Base-by-base conservation (phyloP, 2,113 vertebrate genomes). In the Chloroceryle aenea region DNA sequence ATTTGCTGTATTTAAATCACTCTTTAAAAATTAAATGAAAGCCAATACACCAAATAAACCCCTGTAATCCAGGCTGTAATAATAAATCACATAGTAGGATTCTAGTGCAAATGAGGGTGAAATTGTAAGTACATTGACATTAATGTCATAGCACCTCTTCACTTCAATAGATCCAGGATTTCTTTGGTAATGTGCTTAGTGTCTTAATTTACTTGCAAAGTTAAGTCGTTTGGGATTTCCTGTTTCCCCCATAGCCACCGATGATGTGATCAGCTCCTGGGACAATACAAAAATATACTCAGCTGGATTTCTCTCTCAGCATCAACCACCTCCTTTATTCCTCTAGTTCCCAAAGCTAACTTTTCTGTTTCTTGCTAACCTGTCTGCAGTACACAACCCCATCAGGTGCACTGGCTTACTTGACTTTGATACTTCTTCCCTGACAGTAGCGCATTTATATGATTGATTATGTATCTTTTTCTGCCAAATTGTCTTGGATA, bases 1-100 rank as follows among this genome's bases (percentile, higher is more conserved):
- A 72, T 92, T 90, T 92, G 36, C 48, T 96, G 23, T 72, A 86
- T 89, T 97, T 93, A 86, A 89, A 59, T 94, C 56, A 50, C 53
- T 69, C 38, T 82, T 90, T 42, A 90, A 82, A 84, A 68, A 78
- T 68, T 81, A 90, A 92, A 72, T 75, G 80, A 81, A 94, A 96
- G 21, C 36, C 7, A 87, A 59, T 86, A 85, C 14, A 61, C 29
- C 53, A 2, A 76, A 78, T 86, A 93, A 94, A 94, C 45, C 27
- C 22, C 45, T 75, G 34, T 77, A 89, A 79, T 78, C 36, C 62
- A 92, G 56, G 36, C 48, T 85, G 36, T 42, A 72, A 58, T 66
- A 92, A 81, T 89, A 88, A 85, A 89, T 93, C 64, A 90, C 76
- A 34, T 79, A 40, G n/a, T 75, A 25, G 22, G 90, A 61, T 88